Evolutionary conservation across 2,113 vertebrate genomes (phyloP).

Genomic region (Telmatochromis sp.): DNA sequence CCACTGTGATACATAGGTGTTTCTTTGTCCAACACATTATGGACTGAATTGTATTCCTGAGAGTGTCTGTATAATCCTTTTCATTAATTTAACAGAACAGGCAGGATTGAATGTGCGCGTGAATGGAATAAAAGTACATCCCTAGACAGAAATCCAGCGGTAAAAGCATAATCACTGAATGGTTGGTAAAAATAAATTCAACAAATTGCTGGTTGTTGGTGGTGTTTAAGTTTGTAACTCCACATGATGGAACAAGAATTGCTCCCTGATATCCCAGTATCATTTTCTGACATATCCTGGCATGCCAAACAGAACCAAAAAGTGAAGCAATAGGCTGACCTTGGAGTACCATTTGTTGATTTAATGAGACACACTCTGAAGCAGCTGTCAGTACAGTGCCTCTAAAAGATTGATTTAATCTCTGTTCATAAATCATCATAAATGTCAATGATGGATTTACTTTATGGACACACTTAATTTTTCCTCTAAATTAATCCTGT

Average conservation of each 20-base stretch:
- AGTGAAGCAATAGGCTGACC: slow-evolving; percentile 16
- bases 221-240: slow-evolving; percentile 30
- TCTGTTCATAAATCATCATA: neutral
- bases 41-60: neutral
- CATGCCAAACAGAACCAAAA: slow-evolving; percentile 5
- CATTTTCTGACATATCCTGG: slow-evolving; percentile 37
- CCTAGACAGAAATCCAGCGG: neutral
- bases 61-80: neutral
- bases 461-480: neutral
- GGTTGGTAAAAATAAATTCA: slow-evolving; percentile 16
- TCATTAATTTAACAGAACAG: neutral
- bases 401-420: neutral
- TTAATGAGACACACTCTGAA: neutral
- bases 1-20: neutral
- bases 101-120: neutral
- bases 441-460: neutral
- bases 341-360: neutral
- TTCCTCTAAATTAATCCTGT: neutral
- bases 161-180: slow-evolving; percentile 22
- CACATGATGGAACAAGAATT: neutral
- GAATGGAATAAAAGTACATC: neutral
- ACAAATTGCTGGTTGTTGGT: slow-evolving; percentile 12
- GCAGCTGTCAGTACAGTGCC: neutral
- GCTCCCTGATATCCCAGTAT: slow-evolving; percentile 14
- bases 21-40: neutral